Base-by-base conservation (phyloP, 1,140 invertebrate genomes). In the Mesaphorura yosii region DNA sequence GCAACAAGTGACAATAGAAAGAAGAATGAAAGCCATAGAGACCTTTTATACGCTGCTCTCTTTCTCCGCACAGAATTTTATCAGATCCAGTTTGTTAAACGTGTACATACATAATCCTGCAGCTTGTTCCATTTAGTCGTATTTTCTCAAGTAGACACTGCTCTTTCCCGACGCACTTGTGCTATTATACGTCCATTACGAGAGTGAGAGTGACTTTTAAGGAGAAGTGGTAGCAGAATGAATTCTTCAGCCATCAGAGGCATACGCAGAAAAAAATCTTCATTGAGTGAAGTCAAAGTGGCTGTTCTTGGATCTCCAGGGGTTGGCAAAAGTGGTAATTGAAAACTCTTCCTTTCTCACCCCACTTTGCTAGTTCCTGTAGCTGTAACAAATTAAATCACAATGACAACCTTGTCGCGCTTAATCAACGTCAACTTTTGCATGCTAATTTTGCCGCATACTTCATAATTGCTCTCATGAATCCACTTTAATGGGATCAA, bases 201-300 rank as follows among this genome's bases (percentile, higher is more conserved):
- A n/a, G n/a, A n/a, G n/a, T n/a, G n/a, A n/a, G n/a, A n/a, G n/a
- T n/a, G n/a, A n/a, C n/a, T n/a, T n/a, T n/a, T n/a, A n/a, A n/a
- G n/a, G n/a, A n/a, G n/a, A n/a, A n/a, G n/a, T n/a, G n/a, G n/a
- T n/a, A n/a, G n/a, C n/a, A 34, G n/a, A 34, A 76, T 76, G 74
- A 74, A 73, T 66, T 73, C 73, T n/a, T 75, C 74, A 63, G 69
- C 74, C n/a, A 76, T 76, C 37, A 66, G 81, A 60, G 83, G 82
- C 26, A 86, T 88, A 53, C 75, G 86, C 57, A 75, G 86, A 58
- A 91, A 90, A 73, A 91, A 91, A 70, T 88, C 86, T 17, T 84
- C 85, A 48, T 71, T 90, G 22, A 81, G 83, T 52, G 87, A 90
- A 74, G 82, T 90, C 49, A 89, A 89, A 73, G 81, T 91, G 42